Base-by-base conservation (phyloP, 1,140 invertebrate species). In the Drosophila biarmipes region DNA sequence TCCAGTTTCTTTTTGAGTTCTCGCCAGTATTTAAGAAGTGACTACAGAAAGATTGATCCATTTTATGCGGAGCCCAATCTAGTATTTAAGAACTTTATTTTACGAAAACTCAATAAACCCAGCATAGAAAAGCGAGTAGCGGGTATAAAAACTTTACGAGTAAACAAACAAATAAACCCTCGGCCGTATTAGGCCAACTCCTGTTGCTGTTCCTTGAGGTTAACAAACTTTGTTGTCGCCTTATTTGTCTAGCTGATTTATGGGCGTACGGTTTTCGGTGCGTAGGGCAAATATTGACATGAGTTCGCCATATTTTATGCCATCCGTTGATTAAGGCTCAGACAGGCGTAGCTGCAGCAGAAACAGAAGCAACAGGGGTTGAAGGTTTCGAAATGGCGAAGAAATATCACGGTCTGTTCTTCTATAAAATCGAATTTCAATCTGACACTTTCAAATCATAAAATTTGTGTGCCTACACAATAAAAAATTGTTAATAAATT, bases 211-310 rank as follows among this genome's bases (percentile, higher is more conserved):
- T 54, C 8, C 49, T 29, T 15, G 55, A 61, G 81, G 78, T 86
- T 87, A 78, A 87, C 82, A 73, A 82, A 86, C 82, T 87, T 87
- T 66, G 35, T 54, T 68, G 48, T 56, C 35, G 72, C 68, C 52
- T 46, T 85, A 63, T 87, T 78, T 86, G 82, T 81, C 69, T 82
- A 78, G 78, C 78, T 89, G 74, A 87, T 89, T 87, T 87, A 87
- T 89, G 82, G 78, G 82, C 64, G 66, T 68, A 42, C 15, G 38
- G 38, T 69, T 48, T 69, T 71, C 51, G 66, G 73, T 56, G 43
- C 57, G 57, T 57, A 61, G 51, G 35, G 55, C 58, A 82, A 87
- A 87, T 87, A 89, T 82, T 87, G 78, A 57, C 75, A 73, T 53
- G 67, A 79, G 75, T 55, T 45, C 72, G 40, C 6, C 6, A 67